A percentile compares a stretch with the other conserved stretches of the same genome.
Evolutionary conservation across 2,797 vertebrate genomes (phyloP).

Genomic region (Perdix hodgsoniae): DNA sequence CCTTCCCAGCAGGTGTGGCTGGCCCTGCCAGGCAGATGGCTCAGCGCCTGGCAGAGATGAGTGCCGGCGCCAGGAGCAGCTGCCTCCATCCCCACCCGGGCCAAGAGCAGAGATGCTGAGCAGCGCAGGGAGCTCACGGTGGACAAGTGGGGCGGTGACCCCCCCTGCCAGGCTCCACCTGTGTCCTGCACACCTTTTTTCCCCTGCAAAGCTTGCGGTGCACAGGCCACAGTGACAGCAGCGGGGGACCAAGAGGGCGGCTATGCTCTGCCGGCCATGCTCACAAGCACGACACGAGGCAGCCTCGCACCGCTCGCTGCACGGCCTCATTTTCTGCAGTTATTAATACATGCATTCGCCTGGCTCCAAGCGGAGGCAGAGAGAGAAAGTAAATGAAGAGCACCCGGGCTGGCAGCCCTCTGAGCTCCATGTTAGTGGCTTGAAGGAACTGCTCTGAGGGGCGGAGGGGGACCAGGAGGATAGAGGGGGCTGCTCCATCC

Average conservation of each 20-base stretch:
- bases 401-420: not conserved
- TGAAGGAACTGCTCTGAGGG: not conserved
- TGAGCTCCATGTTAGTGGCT: not conserved
- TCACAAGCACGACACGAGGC: not conserved
- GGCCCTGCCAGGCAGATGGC: slow-evolving; percentile 71
- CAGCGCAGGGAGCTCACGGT: not conserved
- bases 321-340: not conserved
- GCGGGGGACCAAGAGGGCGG: not conserved
- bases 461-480: not conserved
- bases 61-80: slow-evolving; percentile 63
- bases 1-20: slow-evolving; percentile 72
- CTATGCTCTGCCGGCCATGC: not conserved
- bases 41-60: slow-evolving; percentile 43
- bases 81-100: slow-evolving; percentile 14
- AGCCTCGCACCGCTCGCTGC: fast-evolving
- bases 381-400: not conserved
- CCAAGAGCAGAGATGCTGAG: slow-evolving; percentile 42
- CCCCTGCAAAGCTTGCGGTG: not conserved
- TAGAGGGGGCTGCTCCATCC: not conserved
- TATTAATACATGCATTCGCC: not conserved
- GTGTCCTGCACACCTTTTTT: not conserved
- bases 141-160: not conserved
- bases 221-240: not conserved
- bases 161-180: not conserved
- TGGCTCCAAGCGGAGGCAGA: not conserved